phyloP scores from a whole-genome alignment of 2,888 invertebrate genomes.

The Mesorhabditis spiculigera region DNA sequence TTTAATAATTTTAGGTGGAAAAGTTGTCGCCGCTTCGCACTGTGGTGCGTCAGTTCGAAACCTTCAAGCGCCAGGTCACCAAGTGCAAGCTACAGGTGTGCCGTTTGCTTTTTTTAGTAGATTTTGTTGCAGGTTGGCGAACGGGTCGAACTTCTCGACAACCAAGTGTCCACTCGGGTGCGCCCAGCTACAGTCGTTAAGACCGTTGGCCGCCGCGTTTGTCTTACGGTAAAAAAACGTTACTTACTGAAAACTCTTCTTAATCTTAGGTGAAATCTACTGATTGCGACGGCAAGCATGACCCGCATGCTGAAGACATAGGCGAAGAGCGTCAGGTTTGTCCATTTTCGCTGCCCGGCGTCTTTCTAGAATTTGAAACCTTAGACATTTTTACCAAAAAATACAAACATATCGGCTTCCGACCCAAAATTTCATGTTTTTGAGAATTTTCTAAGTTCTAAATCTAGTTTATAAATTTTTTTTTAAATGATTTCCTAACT shows the following conservation, averaged over 20 bases:
- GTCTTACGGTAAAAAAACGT: slow-evolving; percentile 20
- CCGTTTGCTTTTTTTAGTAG: not conserved
- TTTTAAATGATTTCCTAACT: not conserved
- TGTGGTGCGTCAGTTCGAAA: not conserved
- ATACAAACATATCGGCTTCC: too few species aligned
- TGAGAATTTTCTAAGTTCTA: slow-evolving; percentile 9
- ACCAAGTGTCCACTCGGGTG: slow-evolving; percentile 23
- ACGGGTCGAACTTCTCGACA: slow-evolving; percentile 40
- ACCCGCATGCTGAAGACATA: slow-evolving; percentile 8
- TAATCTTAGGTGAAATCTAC: not conserved
- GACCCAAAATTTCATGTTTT: not conserved
- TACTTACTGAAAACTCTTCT: slow-evolving; percentile 18
- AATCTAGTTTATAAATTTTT: too few species aligned
- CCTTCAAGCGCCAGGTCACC: not conserved
- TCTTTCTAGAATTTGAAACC: too few species aligned
- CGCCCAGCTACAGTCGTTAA: slow-evolving; percentile 33
- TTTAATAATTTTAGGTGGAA: not conserved
- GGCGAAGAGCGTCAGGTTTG: slow-evolving; percentile 9
- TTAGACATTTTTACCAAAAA: too few species aligned
- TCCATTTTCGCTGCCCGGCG: not conserved
- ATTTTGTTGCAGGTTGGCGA: slow-evolving; percentile 25
- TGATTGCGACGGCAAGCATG: not conserved
- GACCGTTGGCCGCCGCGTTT: slow-evolving; percentile 25
- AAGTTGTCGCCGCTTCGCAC: not conserved
- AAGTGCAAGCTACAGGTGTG: slow-evolving; percentile 4